Evolutionary conservation across 1,140 invertebrate genomes (phyloP).

Genomic region (Zaprionus capensis): DNA sequence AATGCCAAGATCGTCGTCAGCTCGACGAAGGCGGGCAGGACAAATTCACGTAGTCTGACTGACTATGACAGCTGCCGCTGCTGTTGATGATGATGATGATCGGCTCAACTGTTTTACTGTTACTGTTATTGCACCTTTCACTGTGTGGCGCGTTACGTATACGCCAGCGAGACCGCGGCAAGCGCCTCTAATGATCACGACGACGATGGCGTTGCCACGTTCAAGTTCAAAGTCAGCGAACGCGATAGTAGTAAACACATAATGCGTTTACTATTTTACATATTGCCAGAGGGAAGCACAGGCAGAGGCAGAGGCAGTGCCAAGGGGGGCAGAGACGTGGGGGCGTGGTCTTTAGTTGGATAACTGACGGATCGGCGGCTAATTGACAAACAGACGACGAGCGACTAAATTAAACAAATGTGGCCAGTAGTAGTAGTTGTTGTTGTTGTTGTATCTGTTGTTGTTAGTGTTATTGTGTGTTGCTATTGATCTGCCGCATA

Average conservation of each 20-base stretch:
- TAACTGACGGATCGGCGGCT: neutral
- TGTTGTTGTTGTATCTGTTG: conserved; percentile 1
- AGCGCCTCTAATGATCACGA: neutral
- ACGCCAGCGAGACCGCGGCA: neutral
- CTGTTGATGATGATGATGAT: neutral
- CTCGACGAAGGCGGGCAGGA: neutral
- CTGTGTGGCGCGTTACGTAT: conserved; percentile 10
- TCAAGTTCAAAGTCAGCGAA: conserved; percentile 46
- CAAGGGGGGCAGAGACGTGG: neutral
- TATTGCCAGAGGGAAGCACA: neutral
- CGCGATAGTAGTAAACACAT: conserved; percentile 12
- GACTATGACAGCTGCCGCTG: neutral
- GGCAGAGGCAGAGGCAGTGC: neutral
- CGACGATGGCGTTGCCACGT: conserved; percentile 11
- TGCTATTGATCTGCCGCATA: conserved; percentile 27
- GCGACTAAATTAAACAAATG: conserved; percentile 22
- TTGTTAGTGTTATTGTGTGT: neutral
- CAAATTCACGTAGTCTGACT: neutral
- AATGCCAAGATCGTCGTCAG: neutral
- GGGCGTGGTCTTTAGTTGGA: neutral
- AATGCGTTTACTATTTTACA: conserved; percentile 5
- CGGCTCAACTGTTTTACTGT: neutral
- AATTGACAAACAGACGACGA: conserved; percentile 1
- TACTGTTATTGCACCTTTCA: neutral
- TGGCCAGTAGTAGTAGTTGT: neutral